Evolutionary conservation across 2,888 invertebrate genomes (phyloP), one percentile per base, ranked within the genome.

Genomic region (Lycocerus yunnanus): DNA sequence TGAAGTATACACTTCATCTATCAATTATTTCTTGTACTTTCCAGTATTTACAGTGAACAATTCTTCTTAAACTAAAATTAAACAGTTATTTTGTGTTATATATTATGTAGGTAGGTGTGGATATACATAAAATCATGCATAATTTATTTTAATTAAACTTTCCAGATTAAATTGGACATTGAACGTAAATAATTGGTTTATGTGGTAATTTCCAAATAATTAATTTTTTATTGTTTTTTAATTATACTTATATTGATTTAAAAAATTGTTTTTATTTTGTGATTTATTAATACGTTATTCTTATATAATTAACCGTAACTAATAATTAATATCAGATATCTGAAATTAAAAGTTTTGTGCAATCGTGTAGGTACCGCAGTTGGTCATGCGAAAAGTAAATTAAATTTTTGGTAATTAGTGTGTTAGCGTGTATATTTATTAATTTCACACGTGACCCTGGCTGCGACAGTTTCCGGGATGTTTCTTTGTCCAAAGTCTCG

Each of bases 361-460:
- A 58, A 43, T 65, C 59, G 18, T 58, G 18, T 16, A 58, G 73
- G 13, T 58, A 66, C 68, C 27, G 15, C 14, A 24, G 66, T 72
- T 60, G 72, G 69, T 67, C 75, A 69, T 84, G 83, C 84, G 83
- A 85, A 82, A 80, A 78, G 82, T 80, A 82, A 84, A 85, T 85
- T 85, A 83, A 84, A 83, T 85, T 85, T 85, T 86, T 20, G 20
- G 18, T 86, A 85, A 86, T 86, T 86, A 85, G 82, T 80, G 78
- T 78, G 81, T 81, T 83, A 82, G 82, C 83, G 84, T 85, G 85
- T 82, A 84, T 84, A 83, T 85, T 86, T 86, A 85, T 86, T 85
- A 85, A 86, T 85, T 85, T 85, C 84, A 85, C 85, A 85, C 84
- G 85, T 85, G 85, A 84, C 84, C 82, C 82, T 79, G 79, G 80